Base-by-base conservation (phyloP, 1,140 invertebrate species). In the Maconellicoccus hirsutus region DNA sequence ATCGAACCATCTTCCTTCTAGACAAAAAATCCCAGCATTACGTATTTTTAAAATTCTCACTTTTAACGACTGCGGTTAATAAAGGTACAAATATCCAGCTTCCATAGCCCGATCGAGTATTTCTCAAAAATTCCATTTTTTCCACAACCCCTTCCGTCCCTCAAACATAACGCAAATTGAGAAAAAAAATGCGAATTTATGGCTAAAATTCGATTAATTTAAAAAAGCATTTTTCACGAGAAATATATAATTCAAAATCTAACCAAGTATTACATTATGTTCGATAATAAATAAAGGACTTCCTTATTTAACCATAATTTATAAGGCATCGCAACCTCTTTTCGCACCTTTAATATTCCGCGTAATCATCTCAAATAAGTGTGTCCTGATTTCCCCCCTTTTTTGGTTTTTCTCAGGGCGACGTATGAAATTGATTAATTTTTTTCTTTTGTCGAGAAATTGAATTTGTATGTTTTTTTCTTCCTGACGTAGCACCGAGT, bases 391-490 rank as follows among this genome's bases (percentile, higher is more conserved):
- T 19, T 52, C 42, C 2, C 16, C 42, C 12, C n/a, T 52, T 16
- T 19, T 19, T 52, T 52, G 6, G 42, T 16, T 52, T 52, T 52
- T 52, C n/a, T 52, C 16, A 52, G n/a, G n/a, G n/a, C 42, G 42
- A 52, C 42, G 42, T 52, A 52, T 52, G 42, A 52, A 52, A 52
- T 52, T 52, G 42, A 52, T 52, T 52, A 52, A 52, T 52, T 52
- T 52, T 52, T 16, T 14, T 19, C 42, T 52, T 52, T 52, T 52
- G 42, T 52, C 6, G n/a, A 52, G 42, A 52, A 52, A 52, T 52
- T 52, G 42, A 52, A 52, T 52, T 52, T 52, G 42, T 52, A 52
- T 52, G n/a, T 52, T 16, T 52, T 52, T 52, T 52, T 52, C n/a
- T 16, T 16, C n/a, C 3, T 52, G n/a, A 6, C 12, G 6, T 16